These are phyloP conservation scores for Anolis apletophallus DNA, from an alignment of 2,797 vertebrate species.

Conservation along the genomic window DNA sequence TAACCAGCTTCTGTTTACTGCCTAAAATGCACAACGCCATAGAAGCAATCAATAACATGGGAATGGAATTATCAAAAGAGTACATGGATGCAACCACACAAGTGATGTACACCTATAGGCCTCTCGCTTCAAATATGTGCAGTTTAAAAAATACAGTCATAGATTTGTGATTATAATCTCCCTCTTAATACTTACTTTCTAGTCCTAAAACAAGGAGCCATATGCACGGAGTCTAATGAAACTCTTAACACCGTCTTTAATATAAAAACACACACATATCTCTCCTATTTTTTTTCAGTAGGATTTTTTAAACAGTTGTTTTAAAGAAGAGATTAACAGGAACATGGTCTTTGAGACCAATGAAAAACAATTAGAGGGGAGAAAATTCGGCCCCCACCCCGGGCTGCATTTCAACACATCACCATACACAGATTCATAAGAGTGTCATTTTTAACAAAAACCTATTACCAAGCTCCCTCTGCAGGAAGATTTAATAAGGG, in stretches of 20 bases:
- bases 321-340: conserved; percentile 4
- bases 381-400: conserved; percentile 5
- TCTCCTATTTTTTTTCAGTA: not conserved
- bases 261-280: not conserved
- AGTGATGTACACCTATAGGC: no score
- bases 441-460: conserved; percentile 58
- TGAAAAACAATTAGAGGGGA: conserved; percentile 31
- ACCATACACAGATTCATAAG: conserved; percentile 40
- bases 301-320: not conserved
- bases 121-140: not conserved
- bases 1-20: not conserved
- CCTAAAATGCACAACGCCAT: not conserved
- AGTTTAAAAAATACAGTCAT: not conserved
- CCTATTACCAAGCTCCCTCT: conserved; percentile 21
- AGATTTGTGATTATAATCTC: not conserved
- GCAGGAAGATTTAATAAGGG: conserved; percentile 55
- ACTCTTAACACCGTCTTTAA: not conserved
- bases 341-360: not conserved
- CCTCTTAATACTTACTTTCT: not conserved
- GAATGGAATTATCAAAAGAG: not conserved
- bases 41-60: not conserved
- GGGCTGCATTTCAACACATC: conserved; percentile 1
- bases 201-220: not conserved
- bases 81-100: not conserved
- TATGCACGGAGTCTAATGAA: rapidly evolving